These are phyloP conservation scores for Zygothrica quintamaculata DNA, from an alignment of 2,888 invertebrate species.

Conservation along the genomic window DNA sequence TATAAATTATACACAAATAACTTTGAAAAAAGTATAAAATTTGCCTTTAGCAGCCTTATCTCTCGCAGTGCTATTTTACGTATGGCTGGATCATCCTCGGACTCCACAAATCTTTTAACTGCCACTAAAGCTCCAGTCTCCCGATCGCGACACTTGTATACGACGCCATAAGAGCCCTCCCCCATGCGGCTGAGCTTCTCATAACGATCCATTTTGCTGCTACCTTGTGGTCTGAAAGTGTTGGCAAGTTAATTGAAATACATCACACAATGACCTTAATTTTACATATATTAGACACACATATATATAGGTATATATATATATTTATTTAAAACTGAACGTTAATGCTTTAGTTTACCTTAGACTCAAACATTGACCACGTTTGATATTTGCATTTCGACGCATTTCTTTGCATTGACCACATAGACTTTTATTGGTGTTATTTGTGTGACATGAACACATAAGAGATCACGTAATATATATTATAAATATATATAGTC, in stretches of 20 bases:
- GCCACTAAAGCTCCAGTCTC: slow-evolving; percentile 98
- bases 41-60: slow-evolving; percentile 96
- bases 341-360: slow-evolving; percentile 68
- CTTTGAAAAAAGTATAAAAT: too few species aligned
- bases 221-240: slow-evolving; percentile 90
- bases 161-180: slow-evolving; percentile 90
- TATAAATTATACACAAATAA: too few species aligned
- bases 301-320: neutral
- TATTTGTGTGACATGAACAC: slow-evolving; percentile 73
- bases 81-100: slow-evolving; percentile 98
- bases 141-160: slow-evolving; percentile 97
- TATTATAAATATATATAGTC: slow-evolving; percentile 26
- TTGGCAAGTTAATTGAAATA: neutral
- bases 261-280: too few species aligned
- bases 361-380: slow-evolving; percentile 82
- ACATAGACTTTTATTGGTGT: slow-evolving; percentile 66
- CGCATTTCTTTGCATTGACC: slow-evolving; percentile 81
- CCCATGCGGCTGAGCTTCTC: slow-evolving; percentile 97
- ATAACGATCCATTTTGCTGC: slow-evolving; percentile 96
- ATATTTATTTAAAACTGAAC: neutral
- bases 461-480: slow-evolving; percentile 55
- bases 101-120: slow-evolving; percentile 98
- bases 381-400: slow-evolving; percentile 82
- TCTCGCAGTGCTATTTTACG: slow-evolving; percentile 97
- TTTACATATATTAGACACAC: neutral